Evolutionary conservation across 1,140 invertebrate species (phyloP).

Genomic region (Pomacea maculata): DNA sequence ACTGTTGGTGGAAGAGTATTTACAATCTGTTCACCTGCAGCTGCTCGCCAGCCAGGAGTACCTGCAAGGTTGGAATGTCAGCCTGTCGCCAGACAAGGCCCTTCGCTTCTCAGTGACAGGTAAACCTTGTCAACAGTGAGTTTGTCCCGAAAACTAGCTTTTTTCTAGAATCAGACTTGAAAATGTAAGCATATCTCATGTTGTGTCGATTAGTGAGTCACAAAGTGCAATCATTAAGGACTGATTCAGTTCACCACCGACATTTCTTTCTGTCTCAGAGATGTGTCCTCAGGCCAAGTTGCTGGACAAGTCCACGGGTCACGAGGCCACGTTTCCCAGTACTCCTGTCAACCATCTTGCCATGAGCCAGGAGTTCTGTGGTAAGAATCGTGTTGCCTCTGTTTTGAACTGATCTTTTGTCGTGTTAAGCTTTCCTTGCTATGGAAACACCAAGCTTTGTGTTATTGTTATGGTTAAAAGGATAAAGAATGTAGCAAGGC

Average conservation of each 20-base stretch:
- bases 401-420: too few relatives aligned
- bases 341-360: conserved; percentile 17
- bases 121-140: background rate
- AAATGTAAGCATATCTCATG: background rate
- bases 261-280: conserved; percentile 8
- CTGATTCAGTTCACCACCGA: background rate
- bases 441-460: too few relatives aligned
- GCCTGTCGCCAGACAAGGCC: conserved; percentile 32
- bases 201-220: background rate
- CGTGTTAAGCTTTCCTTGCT: too few relatives aligned
- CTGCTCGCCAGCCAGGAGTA: conserved; percentile 31
- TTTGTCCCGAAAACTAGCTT: background rate
- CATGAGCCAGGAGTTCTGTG: conserved; percentile 18
- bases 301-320: conserved; percentile 13
- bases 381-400: background rate
- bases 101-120: conserved; percentile 44
- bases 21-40: conserved; percentile 31
- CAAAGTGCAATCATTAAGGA: background rate
- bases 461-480: too few relatives aligned
- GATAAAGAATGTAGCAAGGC: too few relatives aligned
- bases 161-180: background rate
- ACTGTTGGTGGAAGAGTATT: conserved; percentile 27
- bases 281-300: conserved; percentile 13
- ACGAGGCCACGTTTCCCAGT: conserved; percentile 13
- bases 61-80: conserved; percentile 38